Conservation (phyloP, 1,140 invertebrate species). For the Lasioglossum albipes region DNA sequence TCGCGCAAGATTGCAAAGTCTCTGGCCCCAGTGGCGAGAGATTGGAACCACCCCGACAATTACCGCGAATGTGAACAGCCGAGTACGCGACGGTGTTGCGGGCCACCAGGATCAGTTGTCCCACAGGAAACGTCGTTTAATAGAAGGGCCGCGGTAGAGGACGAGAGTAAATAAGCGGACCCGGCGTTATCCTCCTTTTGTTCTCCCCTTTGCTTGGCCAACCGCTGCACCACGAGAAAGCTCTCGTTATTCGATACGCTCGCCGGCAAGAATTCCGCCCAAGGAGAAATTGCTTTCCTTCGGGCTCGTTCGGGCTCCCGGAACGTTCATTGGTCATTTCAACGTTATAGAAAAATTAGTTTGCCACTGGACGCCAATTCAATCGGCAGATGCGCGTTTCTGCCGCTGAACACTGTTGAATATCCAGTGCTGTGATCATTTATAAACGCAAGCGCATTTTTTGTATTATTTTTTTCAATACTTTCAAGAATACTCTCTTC, state of each 20-base stretch:
- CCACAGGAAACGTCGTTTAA: conserved; percentile 7
- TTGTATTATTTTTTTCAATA: too few relatives aligned
- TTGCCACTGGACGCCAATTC: too few relatives aligned
- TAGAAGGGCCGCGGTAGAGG: neutral
- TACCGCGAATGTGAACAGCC: conserved; percentile 30
- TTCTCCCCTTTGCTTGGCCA: neutral
- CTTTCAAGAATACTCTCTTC: too few relatives aligned
- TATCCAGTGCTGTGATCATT: too few relatives aligned
- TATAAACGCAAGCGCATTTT: too few relatives aligned
- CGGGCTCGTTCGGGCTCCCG: neutral
- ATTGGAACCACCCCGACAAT: conserved; percentile 34
- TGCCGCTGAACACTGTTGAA: too few relatives aligned
- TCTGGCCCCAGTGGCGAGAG: neutral
- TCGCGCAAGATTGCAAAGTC: neutral
- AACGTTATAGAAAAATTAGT: too few relatives aligned
- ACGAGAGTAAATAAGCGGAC: conserved; percentile 7
- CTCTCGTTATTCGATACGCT: neutral
- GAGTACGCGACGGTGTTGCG: conserved; percentile 22
- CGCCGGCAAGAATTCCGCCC: neutral
- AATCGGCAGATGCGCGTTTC: too few relatives aligned
- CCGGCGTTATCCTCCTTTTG: neutral
- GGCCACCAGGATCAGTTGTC: neutral
- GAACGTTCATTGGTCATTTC: too few relatives aligned
- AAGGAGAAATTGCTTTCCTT: neutral
- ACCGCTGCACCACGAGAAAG: neutral